phyloP scores from a whole-genome alignment of 64 coral and sea anemone species.

The Actinia equina region DNA sequence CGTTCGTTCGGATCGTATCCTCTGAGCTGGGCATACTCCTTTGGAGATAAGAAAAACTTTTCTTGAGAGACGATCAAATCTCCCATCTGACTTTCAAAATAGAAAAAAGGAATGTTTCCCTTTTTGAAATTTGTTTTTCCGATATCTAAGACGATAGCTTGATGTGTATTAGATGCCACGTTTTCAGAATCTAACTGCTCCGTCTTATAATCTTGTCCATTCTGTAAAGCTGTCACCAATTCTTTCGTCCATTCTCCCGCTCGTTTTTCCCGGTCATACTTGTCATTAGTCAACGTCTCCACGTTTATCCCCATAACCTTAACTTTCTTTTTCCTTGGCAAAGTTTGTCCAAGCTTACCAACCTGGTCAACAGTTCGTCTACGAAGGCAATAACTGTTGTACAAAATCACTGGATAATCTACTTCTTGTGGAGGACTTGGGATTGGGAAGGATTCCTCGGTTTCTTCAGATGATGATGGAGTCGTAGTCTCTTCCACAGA shows the following conservation, averaged over 20 bases:
- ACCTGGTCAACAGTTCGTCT: constrained; percentile 9
- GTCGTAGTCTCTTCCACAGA: not conserved
- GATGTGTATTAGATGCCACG: not conserved
- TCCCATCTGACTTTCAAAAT: not conserved
- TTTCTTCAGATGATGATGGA: not conserved
- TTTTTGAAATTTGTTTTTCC: constrained; percentile 13
- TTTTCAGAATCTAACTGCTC: not conserved
- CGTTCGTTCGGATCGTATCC: constrained; percentile 24
- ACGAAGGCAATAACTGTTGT: constrained; percentile 2
- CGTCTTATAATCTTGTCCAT: not conserved
- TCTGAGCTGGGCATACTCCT: constrained; percentile 16
- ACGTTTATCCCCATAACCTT: not conserved
- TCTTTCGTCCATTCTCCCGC: not conserved
- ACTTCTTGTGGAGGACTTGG: constrained; percentile 14
- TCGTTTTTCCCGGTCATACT: constrained; percentile 15
- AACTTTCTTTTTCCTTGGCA: constrained; percentile 22
- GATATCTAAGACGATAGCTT: constrained; percentile 12
- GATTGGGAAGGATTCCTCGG: not conserved
- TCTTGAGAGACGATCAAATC: not conserved
- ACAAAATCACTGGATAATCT: not conserved
- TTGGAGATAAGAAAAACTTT: constrained; percentile 18
- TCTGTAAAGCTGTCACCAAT: not conserved
- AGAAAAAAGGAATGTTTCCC: not conserved
- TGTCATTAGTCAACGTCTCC: constrained; percentile 7
- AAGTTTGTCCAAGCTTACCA: not conserved